Evolutionary conservation across 2,113 vertebrate species (phyloP), one percentile per base, ranked within the genome.

Genomic region (Halcyon senegalensis): DNA sequence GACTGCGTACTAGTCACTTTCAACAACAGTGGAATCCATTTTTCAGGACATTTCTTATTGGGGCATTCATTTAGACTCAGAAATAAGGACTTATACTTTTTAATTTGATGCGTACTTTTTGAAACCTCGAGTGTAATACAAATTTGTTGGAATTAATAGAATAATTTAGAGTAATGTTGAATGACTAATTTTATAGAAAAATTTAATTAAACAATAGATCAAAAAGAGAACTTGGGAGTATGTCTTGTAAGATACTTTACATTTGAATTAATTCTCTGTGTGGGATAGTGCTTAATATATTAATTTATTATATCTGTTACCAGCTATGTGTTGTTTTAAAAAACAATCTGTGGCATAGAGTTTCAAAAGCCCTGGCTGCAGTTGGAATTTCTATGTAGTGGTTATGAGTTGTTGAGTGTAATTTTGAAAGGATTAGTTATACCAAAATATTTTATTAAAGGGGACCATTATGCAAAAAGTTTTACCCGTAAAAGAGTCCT

Each of bases 361-460:
- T 97, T 96, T 96, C 92, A 95, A 94, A 91, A 94, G 90, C 23
- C 28, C 79, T 84, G 83, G 44, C 79, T 94, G 79, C 48, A 75
- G 30, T 2, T 93, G 63, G 90, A 94, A 95, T 95, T 91, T 94
- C 83, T 89, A 27, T 43, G 48, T 55, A 89, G 79, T 83, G 73
- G 23, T 69, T 88, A 69, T 83, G 93, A 93, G 83, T 41, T 94
- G 85, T 62, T 94, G 93, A 94, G 59, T 93, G 88, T 78, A 91
- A 95, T 96, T 95, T 97, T 92, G 80, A 96, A 95, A 92, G 89
- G 85, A 96, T 96, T 95, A 96, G 72, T 87, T 91, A 83, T 75
- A 96, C 3, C 5, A 96, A 97, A 96, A 96, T 95, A 95, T 95
- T 95, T 96, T 95, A 44, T 94, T 93, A 85, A 90, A 93, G 31